phyloP scores from a whole-genome alignment of 1,140 invertebrate genomes.

The Neoseiulus cucumeris region DNA sequence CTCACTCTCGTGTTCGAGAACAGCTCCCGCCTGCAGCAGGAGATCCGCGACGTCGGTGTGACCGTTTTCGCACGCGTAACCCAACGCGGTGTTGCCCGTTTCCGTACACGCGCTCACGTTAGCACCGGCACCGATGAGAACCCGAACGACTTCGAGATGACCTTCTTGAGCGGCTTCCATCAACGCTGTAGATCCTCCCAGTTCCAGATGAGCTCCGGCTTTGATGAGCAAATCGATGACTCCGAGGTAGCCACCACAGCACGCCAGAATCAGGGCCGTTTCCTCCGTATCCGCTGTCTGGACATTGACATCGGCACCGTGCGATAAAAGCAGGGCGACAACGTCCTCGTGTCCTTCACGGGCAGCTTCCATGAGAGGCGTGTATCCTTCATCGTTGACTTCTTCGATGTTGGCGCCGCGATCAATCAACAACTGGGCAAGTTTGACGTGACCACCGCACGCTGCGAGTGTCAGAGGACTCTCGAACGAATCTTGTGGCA shows the following conservation, averaged over 20 bases:
- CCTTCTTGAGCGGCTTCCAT: slow-evolving; percentile 98
- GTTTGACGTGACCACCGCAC: slow-evolving; percentile 90
- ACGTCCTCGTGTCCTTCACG: slow-evolving; percentile 95
- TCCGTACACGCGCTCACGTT: slow-evolving; percentile 80
- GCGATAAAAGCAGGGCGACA: slow-evolving; percentile 75
- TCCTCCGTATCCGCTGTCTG: slow-evolving; percentile 97
- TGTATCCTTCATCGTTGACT: slow-evolving; percentile 96
- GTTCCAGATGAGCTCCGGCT: slow-evolving; percentile 79
- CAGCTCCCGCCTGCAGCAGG: slow-evolving; percentile 62
- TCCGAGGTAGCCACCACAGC: slow-evolving; percentile 89
- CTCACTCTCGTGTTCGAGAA: slow-evolving; percentile 83
- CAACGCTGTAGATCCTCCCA: slow-evolving; percentile 85
- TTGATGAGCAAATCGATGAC: slow-evolving; percentile 92
- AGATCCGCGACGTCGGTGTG: slow-evolving; percentile 82
- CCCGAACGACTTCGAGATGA: slow-evolving; percentile 70
- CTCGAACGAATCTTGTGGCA: slow-evolving; percentile 98
- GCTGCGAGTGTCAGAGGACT: slow-evolving; percentile 91
- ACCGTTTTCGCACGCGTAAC: slow-evolving; percentile 88
- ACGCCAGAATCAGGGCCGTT: slow-evolving; percentile 85
- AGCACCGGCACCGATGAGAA: slow-evolving; percentile 57
- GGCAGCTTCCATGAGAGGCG: slow-evolving; percentile 95
- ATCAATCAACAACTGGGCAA: slow-evolving; percentile 82
- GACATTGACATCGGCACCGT: slow-evolving; percentile 89
- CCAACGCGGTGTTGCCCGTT: slow-evolving; percentile 88
- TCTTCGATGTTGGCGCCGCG: slow-evolving; percentile 96